Percentiles rank a stretch among this genome's conserved stretches.
These are phyloP conservation scores for Phymorhynchus buccinoides DNA, from an alignment of 1,140 invertebrate genomes.

Conservation along the genomic window DNA sequence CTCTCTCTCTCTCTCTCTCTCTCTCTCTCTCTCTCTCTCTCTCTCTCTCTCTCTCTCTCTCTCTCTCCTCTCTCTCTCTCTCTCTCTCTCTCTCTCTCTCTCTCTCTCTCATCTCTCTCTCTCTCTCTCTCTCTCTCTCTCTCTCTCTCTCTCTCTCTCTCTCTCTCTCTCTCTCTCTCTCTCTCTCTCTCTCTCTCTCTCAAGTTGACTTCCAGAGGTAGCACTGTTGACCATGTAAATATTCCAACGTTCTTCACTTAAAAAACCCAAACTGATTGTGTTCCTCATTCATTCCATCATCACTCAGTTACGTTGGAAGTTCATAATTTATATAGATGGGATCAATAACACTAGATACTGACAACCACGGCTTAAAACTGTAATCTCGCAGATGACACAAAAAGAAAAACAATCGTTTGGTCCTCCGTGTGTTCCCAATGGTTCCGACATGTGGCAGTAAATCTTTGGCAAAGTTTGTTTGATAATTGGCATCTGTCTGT, in stretches of 20 bases:
- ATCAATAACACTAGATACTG: background rate
- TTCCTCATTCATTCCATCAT: background rate
- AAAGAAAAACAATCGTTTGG: no score
- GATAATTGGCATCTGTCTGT: no score
- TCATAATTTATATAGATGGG: background rate
- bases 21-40: conserved; percentile 11
- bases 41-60: conserved; percentile 18
- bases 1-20: background rate
- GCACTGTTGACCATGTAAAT: background rate
- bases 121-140: background rate
- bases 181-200: background rate
- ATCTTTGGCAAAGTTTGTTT: no score
- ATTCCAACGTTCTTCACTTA: no score
- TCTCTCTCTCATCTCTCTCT: background rate
- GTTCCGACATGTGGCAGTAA: no score
- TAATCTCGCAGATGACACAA: no score
- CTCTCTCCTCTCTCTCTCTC: background rate
- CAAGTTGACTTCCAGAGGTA: background rate
- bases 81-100: background rate
- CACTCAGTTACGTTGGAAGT: background rate
- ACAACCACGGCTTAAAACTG: background rate
- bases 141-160: conserved; percentile 11
- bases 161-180: background rate
- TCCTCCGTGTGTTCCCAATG: no score
- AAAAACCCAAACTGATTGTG: no score